Percentiles rank a stretch among this genome's conserved stretches.
Conservation (phyloP, 1,140 invertebrate species). For the Stratiolaelaps scimitus region DNA sequence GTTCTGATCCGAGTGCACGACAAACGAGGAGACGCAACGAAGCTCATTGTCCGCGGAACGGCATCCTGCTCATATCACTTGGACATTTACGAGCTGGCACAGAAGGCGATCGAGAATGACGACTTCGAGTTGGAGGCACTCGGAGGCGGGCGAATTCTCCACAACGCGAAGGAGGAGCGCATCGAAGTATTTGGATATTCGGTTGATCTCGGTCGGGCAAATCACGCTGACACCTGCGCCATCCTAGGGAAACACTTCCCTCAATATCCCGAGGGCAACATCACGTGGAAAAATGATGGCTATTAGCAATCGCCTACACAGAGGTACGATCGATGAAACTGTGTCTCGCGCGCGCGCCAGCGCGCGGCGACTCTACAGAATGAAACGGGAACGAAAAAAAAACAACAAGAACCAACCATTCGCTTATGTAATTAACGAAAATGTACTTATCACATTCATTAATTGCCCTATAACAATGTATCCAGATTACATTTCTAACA, state of each 20-base stretch:
- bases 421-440: too few relatives aligned
- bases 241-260: conserved; percentile 29
- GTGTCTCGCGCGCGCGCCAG: too few relatives aligned
- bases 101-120: conserved; percentile 17
- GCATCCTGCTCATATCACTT: conserved; percentile 14
- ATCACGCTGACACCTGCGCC: conserved; percentile 13
- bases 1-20: conserved; percentile 28
- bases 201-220: conserved; percentile 24
- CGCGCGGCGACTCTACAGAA: too few relatives aligned
- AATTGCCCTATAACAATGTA: too few relatives aligned
- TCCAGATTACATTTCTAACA: too few relatives aligned
- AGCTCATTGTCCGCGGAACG: conserved; percentile 26
- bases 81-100: conserved; percentile 23
- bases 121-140: conserved; percentile 11
- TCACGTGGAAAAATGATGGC: conserved; percentile 26
- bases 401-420: too few relatives aligned
- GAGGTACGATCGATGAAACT: too few relatives aligned
- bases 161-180: conserved; percentile 28
- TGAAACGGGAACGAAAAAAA: too few relatives aligned
- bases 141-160: conserved; percentile 17
- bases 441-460: too few relatives aligned
- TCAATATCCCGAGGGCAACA: conserved; percentile 28
- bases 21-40: not conserved
- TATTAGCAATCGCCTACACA: too few relatives aligned
- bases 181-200: conserved; percentile 31